These are phyloP conservation scores for Planococcus citri DNA, from an alignment of 1,140 invertebrate genomes.

Conservation along the genomic window DNA sequence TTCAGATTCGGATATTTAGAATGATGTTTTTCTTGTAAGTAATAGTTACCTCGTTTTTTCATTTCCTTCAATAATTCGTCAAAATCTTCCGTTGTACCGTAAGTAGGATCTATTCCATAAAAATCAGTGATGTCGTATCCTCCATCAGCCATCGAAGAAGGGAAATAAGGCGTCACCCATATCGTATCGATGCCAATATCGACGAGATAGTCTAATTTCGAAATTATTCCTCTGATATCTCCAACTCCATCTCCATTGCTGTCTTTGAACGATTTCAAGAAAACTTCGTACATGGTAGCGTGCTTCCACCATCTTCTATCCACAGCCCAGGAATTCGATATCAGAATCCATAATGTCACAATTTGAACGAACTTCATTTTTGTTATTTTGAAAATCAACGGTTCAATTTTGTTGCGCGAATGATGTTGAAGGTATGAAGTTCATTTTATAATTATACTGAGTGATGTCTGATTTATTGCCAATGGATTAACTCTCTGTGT, in stretches of 20 bases:
- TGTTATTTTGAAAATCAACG: too few relatives aligned
- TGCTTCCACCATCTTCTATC: conserved; percentile 29
- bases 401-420: too few relatives aligned
- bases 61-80: not conserved
- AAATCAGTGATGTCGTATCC: conserved; percentile 67
- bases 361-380: too few relatives aligned
- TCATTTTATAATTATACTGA: too few relatives aligned
- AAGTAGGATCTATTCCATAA: conserved; percentile 33
- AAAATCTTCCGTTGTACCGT: not conserved
- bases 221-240: conserved; percentile 32
- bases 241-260: conserved; percentile 39
- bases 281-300: conserved; percentile 41
- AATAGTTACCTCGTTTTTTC: conserved; percentile 16
- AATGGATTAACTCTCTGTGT: too few relatives aligned
- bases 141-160: conserved; percentile 52
- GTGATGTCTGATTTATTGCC: too few relatives aligned
- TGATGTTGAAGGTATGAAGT: too few relatives aligned
- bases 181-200: conserved; percentile 31
- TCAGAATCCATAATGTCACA: too few relatives aligned
- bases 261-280: conserved; percentile 31
- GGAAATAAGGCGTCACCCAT: conserved; percentile 21
- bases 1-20: too few relatives aligned
- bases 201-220: not conserved
- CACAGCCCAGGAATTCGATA: too few relatives aligned
- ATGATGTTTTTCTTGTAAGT: too few relatives aligned